Conservation (phyloP, 2,113 vertebrate species). For the Oncorhynchus masou region DNA sequence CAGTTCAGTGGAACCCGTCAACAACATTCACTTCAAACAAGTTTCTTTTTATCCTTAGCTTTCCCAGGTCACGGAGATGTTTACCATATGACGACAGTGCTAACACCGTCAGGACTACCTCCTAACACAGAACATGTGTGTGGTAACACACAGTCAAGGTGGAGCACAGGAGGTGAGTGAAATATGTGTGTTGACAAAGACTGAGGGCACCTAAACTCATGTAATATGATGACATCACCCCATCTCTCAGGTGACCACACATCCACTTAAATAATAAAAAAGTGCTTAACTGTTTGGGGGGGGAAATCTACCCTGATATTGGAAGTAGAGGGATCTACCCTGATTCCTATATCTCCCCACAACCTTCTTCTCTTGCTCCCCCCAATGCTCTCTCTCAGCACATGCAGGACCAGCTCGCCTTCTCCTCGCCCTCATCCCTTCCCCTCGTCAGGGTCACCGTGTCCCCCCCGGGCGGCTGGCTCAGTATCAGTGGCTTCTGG, state of each 20-base stretch:
- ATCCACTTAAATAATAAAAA: background rate
- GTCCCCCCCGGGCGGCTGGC: slow-evolving; percentile 75
- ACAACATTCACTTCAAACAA: background rate
- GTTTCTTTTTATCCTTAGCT: background rate
- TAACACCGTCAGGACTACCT: too few relatives aligned
- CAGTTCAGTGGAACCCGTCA: too few relatives aligned
- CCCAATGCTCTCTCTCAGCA: slow-evolving; percentile 65
- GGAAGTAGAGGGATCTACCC: too few relatives aligned
- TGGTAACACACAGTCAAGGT: too few relatives aligned
- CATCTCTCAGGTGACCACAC: background rate
- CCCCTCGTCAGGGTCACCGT: slow-evolving; percentile 74
- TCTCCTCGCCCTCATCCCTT: slow-evolving; percentile 61
- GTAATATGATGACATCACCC: background rate
- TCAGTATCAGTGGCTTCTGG: slow-evolving; percentile 91
- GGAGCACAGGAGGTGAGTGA: too few relatives aligned
- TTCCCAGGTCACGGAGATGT: too few relatives aligned
- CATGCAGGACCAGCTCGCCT: slow-evolving; percentile 76
- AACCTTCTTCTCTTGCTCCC: background rate
- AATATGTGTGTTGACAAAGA: background rate
- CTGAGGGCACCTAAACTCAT: too few relatives aligned
- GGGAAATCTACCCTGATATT: too few relatives aligned
- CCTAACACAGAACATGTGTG: too few relatives aligned
- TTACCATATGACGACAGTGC: too few relatives aligned
- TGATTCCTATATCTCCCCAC: background rate
- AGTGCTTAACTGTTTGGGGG: too few relatives aligned